A percentile compares a stretch with the other conserved stretches of the same genome.
Conservation (phyloP, 2,888 invertebrate genomes). For the Shargacucullia verbasci region DNA sequence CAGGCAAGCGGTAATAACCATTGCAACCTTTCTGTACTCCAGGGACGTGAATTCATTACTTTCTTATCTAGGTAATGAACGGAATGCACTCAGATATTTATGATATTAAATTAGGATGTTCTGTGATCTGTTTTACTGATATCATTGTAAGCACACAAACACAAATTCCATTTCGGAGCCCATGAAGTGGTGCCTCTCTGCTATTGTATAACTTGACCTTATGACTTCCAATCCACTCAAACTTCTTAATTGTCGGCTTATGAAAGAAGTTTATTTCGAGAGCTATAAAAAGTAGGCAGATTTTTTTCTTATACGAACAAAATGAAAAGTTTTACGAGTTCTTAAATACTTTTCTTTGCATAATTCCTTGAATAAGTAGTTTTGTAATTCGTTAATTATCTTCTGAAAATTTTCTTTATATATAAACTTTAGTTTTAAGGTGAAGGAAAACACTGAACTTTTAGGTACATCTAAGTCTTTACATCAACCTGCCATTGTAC, state of each 20-base stretch:
- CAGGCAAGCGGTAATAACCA: slow-evolving; percentile 10
- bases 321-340: slow-evolving; percentile 26
- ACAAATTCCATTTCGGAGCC: slow-evolving; percentile 8
- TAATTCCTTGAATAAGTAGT: slow-evolving; percentile 35
- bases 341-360: slow-evolving; percentile 27
- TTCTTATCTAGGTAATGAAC: background rate
- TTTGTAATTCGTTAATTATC: slow-evolving; percentile 27
- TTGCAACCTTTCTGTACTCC: background rate
- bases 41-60: slow-evolving; percentile 9
- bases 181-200: slow-evolving; percentile 24
- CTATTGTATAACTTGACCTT: slow-evolving; percentile 38
- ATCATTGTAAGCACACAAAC: background rate
- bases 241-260: slow-evolving; percentile 47
- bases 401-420: slow-evolving; percentile 7
- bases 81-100: background rate
- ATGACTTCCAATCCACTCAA: slow-evolving; percentile 20
- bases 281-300: slow-evolving; percentile 25
- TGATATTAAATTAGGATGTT: slow-evolving; percentile 1
- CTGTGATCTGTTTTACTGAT: background rate
- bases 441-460: slow-evolving; percentile 16
- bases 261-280: slow-evolving; percentile 37
- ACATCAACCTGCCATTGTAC: slow-evolving; percentile 20
- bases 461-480: background rate
- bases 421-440: slow-evolving; percentile 6
- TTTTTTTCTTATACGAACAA: slow-evolving; percentile 28